phyloP scores from a whole-genome alignment of 2,888 invertebrate genomes.

The Rhabditophanes sp. region DNA sequence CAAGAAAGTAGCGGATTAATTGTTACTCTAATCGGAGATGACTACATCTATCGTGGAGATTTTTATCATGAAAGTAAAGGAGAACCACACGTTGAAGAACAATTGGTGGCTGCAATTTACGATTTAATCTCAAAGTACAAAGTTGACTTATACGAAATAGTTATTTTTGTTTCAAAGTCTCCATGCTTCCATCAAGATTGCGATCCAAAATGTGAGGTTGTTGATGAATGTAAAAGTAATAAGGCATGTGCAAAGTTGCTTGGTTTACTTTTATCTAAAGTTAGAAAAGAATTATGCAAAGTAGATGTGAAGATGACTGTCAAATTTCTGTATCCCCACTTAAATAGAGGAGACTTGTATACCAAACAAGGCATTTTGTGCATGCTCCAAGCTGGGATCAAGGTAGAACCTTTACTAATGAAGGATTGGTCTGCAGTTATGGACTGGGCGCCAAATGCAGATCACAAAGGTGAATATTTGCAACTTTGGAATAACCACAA shows the following conservation, averaged over 20 bases:
- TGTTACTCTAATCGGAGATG: constrained; percentile 39
- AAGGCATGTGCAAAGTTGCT: constrained; percentile 43
- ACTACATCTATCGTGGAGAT: constrained; percentile 43
- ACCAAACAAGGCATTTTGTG: constrained; percentile 44
- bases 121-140: constrained; percentile 44
- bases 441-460: constrained; percentile 43
- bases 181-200: constrained; percentile 45
- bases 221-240: constrained; percentile 43
- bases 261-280: constrained; percentile 40
- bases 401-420: constrained; percentile 43
- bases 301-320: constrained; percentile 45
- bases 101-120: constrained; percentile 41
- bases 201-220: constrained; percentile 44
- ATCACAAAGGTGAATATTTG: constrained; percentile 44
- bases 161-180: constrained; percentile 43
- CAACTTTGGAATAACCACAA: constrained; percentile 43
- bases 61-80: constrained; percentile 43
- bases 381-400: constrained; percentile 38
- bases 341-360: constrained; percentile 43
- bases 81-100: constrained; percentile 44
- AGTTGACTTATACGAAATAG: constrained; percentile 41
- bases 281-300: constrained; percentile 42
- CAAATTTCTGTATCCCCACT: constrained; percentile 43
- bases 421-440: constrained; percentile 44
- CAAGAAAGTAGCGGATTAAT: constrained; percentile 42